Base-by-base conservation (phyloP, 30 jellyfish, hydroid and myxozoan genomes). In the Rhopilema esculentum region DNA sequence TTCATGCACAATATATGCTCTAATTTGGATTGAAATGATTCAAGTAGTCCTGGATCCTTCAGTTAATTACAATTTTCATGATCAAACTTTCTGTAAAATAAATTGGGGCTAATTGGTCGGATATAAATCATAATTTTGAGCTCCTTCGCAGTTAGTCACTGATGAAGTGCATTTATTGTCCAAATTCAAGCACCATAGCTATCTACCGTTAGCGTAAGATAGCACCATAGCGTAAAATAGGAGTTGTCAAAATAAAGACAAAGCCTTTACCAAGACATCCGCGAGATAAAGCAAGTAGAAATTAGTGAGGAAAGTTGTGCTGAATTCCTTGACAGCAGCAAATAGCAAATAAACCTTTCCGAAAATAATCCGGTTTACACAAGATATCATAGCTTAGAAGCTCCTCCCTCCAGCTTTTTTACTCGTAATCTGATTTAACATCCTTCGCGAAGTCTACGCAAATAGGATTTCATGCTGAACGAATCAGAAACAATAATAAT, bases 351-450 rank as follows among this genome's bases (percentile, higher is more conserved):
- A 71, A 80, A 80, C 69, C 81, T 23, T 66, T 68, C 27, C 62
- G 80, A 74, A 25, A 69, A 22, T 85, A 85, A 85, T 85, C 94
- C 88, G 88, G 88, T 85, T 85, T 73, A 80, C 81, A 78, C 62
- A 66, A 63, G 94, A 82, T 85, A 85, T 85, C 88, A 85, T 85
- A 85, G 94, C 94, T 85, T 85, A 85, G 71, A 74, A 85, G 94
- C 94, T 85, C 94, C 94, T 85, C 94, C 94, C 79, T 85, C 85
- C 66, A 77, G 71, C 84, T 53, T 72, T 85, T 85, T 75, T 77
- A 85, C 62, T 85, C 88, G 25, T 85, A 85, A 85, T 85, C 94
- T 85, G 89, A 85, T 85, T 85, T 73, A 18, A 69, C 63, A 26
- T 85, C 71, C 81, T 80, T 85, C 79, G 76, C 76, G 85, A 85